phyloP scores from a whole-genome alignment of 2,113 vertebrate species.

The Hylia prasina region DNA sequence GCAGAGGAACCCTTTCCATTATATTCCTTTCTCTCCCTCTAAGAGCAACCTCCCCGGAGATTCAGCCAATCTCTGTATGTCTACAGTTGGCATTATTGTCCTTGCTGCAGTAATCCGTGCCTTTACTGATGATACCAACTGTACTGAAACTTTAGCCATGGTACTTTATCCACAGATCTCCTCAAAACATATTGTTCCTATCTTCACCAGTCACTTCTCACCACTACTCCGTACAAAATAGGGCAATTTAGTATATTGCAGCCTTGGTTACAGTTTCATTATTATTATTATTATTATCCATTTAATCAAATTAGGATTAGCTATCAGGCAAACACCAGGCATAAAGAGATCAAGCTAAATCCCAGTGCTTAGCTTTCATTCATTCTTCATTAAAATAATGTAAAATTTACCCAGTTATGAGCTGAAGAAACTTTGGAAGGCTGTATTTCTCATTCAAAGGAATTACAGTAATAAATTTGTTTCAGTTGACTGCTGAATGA shows the following conservation, averaged over 20 bases:
- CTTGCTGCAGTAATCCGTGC: not conserved
- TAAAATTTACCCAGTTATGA: not conserved
- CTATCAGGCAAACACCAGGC: not conserved
- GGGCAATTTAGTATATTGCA: not conserved
- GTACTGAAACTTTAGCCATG: not conserved
- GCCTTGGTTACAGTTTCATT: not conserved
- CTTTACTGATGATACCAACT: constrained; percentile 14
- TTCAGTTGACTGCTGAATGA: not conserved
- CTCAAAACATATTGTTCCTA: not conserved
- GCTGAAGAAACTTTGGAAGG: not conserved
- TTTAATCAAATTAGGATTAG: constrained; percentile 59
- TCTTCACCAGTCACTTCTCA: not conserved
- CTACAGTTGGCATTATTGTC: not conserved
- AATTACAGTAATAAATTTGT: not conserved
- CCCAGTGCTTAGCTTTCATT: not conserved
- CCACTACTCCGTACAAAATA: not conserved
- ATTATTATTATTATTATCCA: not conserved
- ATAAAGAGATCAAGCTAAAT: constrained; percentile 10
- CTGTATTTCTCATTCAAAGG: not conserved
- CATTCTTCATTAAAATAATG: constrained; percentile 1
- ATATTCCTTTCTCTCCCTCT: not conserved
- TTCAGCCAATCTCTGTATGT: not conserved
- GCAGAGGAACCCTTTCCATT: not conserved
- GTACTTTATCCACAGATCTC: not conserved
- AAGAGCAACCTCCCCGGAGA: constrained; percentile 9